Percentiles rank a stretch among this genome's conserved stretches.
Evolutionary conservation across 2,888 invertebrate genomes (phyloP).

Genomic region (Chirona hameri): DNA sequence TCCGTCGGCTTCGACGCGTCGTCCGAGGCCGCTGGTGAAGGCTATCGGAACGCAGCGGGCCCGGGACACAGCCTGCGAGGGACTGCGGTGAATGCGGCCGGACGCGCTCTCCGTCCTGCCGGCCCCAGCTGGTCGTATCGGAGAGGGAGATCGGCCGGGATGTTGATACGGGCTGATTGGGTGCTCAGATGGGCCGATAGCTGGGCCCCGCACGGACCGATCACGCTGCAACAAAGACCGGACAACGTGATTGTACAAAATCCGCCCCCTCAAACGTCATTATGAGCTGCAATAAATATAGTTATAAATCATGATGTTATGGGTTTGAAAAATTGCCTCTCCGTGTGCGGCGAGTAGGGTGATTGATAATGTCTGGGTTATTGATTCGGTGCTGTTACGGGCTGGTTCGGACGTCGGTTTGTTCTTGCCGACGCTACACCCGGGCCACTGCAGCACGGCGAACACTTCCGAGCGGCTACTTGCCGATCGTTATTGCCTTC

Average conservation of each 20-base stretch:
- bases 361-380: constrained; percentile 7
- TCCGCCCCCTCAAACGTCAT: background rate
- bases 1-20: background rate
- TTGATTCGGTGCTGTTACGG: background rate
- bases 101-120: too few relatives aligned
- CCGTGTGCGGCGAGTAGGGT: background rate
- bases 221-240: background rate
- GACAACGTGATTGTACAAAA: background rate
- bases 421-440: background rate
- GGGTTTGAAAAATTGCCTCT: constrained; percentile 1
- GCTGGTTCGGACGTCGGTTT: background rate
- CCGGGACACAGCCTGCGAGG: too few relatives aligned
- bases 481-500: too few relatives aligned
- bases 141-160: background rate
- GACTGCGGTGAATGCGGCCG: too few relatives aligned
- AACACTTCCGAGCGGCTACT: too few relatives aligned
- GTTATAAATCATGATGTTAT: constrained; percentile 9
- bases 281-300: constrained; percentile 24
- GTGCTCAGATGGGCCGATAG: background rate
- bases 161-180: constrained; percentile 13
- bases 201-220: background rate
- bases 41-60: too few relatives aligned
- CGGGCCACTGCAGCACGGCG: too few relatives aligned
- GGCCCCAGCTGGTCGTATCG: background rate
- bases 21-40: background rate